A percentile compares a stretch with the other conserved stretches of the same genome.
phyloP scores from a whole-genome alignment of 2,888 invertebrate species.

The Lepidochrysops patricia region DNA sequence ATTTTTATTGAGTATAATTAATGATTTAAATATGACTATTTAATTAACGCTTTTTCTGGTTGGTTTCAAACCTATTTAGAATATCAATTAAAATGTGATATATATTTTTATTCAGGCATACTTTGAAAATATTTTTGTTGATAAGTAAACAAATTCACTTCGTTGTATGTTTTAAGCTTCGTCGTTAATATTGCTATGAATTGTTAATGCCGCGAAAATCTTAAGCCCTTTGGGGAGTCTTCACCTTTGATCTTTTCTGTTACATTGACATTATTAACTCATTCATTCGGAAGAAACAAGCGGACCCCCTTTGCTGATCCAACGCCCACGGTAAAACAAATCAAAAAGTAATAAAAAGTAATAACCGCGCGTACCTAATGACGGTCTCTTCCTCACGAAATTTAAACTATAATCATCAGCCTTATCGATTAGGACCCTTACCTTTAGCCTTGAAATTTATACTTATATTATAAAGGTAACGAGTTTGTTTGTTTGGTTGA shows the following conservation, averaged over 20 bases:
- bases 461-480: too few species aligned
- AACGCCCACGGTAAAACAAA: not conserved
- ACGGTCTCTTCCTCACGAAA: not conserved
- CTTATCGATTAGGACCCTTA: not conserved
- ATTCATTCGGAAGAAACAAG: not conserved
- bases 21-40: too few species aligned
- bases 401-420: not conserved
- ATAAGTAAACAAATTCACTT: too few species aligned
- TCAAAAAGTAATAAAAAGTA: constrained; percentile 1
- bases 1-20: too few species aligned
- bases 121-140: not conserved
- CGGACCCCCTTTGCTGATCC: not conserved
- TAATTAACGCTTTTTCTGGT: too few species aligned
- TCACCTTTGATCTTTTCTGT: not conserved
- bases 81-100: too few species aligned
- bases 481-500: too few species aligned
- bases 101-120: too few species aligned
- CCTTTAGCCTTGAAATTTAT: not conserved
- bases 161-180: too few species aligned
- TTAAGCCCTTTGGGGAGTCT: not conserved
- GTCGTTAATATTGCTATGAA: too few species aligned
- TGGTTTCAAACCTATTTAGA: too few species aligned
- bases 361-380: not conserved
- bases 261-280: not conserved
- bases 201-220: not conserved